A percentile compares a stretch with the other conserved stretches of the same genome.
These are phyloP conservation scores for Xerus inauris DNA, from an alignment of 2,113 vertebrate species.

Conservation along the genomic window DNA sequence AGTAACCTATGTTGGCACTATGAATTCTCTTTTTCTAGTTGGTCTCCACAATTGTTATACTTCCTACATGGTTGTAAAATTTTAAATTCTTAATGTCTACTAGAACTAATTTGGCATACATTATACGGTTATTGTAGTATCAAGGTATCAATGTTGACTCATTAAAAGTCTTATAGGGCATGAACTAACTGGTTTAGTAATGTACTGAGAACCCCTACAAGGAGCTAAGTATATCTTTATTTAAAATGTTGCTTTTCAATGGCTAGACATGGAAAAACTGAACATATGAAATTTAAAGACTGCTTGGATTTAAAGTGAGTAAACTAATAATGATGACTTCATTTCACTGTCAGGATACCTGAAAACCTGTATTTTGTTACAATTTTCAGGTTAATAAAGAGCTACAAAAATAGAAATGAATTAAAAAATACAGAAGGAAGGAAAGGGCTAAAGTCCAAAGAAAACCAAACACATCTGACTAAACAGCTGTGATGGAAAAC, in stretches of 20 bases:
- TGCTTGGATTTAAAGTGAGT: background rate
- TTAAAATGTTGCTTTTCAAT: background rate
- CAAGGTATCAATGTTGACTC: background rate
- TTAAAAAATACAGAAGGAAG: background rate
- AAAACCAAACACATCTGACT: slow-evolving; percentile 51
- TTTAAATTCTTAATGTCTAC: background rate
- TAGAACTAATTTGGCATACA: slow-evolving; percentile 12
- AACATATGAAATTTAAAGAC: background rate
- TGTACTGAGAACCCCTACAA: rapidly evolving
- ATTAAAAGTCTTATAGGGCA: slow-evolving; percentile 17
- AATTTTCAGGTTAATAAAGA: slow-evolving; percentile 49
- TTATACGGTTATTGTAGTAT: background rate
- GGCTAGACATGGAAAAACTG: background rate
- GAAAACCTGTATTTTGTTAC: slow-evolving; percentile 5
- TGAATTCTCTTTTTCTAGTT: background rate
- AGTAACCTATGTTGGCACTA: background rate
- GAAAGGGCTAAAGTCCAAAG: background rate
- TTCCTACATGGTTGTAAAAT: background rate
- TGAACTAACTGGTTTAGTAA: background rate
- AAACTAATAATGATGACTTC: slow-evolving; percentile 16
- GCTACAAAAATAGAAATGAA: background rate
- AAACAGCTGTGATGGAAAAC: slow-evolving; percentile 83
- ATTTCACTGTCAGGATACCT: background rate
- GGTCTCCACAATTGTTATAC: background rate
- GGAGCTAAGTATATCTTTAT: background rate